phyloP scores from a whole-genome alignment of 2,888 invertebrate species.

The Rugalucina vietnamica region DNA sequence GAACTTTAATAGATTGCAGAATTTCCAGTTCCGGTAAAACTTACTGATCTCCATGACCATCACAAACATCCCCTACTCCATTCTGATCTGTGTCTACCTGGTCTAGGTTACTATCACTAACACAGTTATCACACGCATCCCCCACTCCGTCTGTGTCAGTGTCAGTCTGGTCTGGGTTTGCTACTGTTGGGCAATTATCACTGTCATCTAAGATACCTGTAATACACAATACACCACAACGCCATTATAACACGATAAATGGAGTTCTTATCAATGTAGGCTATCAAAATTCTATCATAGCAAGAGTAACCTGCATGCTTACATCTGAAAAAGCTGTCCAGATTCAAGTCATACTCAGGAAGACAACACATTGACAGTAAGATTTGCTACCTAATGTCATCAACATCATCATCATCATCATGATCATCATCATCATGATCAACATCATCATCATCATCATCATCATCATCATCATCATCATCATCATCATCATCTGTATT shows the following conservation, averaged over 20 bases:
- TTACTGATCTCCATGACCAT: constrained; percentile 53
- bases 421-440: constrained; percentile 74
- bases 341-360: too few species aligned
- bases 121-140: constrained; percentile 73
- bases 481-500: constrained; percentile 49
- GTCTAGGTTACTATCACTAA: constrained; percentile 53
- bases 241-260: too few species aligned
- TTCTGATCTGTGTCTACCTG: constrained; percentile 79
- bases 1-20: too few species aligned
- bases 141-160: constrained; percentile 78
- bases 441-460: background rate
- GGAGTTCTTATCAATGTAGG: too few species aligned
- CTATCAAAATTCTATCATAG: too few species aligned
- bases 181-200: constrained; percentile 64
- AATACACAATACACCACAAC: too few species aligned
- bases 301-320: too few species aligned
- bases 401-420: constrained; percentile 69
- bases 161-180: constrained; percentile 65
- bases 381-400: constrained; percentile 71
- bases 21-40: too few species aligned
- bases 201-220: constrained; percentile 38
- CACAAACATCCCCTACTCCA: constrained; percentile 70
- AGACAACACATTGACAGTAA: constrained; percentile 44
- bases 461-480: background rate
- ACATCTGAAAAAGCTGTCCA: too few species aligned